Conservation (phyloP, 2,888 invertebrate species). For the Sipha maydis region DNA sequence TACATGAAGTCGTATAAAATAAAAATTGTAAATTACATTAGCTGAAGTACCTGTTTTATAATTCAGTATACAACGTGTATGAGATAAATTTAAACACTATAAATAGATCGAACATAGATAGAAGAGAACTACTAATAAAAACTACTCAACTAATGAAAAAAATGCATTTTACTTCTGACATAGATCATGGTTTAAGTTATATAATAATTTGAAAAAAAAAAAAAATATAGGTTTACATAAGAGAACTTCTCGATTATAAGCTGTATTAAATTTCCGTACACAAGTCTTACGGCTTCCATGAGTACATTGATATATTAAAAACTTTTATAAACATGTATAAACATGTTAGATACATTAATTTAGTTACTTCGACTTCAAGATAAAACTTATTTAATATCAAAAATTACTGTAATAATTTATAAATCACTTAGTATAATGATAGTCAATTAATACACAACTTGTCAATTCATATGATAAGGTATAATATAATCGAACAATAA, state of each 20-base stretch:
- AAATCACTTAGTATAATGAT: no score
- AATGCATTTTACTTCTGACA: neutral
- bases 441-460: no score
- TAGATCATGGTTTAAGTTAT: neutral
- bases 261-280: slow-evolving; percentile 43
- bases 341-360: no score
- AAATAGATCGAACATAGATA: neutral
- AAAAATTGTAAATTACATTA: slow-evolving; percentile 7
- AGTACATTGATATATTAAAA: neutral
- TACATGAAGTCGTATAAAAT: slow-evolving; percentile 48
- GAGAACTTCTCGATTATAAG: slow-evolving; percentile 27
- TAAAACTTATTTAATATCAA: no score
- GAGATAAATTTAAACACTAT: slow-evolving; percentile 6
- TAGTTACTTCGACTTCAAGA: no score
- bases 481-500: no score
- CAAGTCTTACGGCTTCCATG: slow-evolving; percentile 44
- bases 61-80: neutral
- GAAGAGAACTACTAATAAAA: neutral
- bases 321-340: slow-evolving; percentile 20
- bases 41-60: neutral
- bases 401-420: no score
- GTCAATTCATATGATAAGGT: no score
- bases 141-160: neutral
- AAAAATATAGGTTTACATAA: neutral
- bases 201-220: neutral